phyloP scores from a whole-genome alignment of 1,140 invertebrate genomes.

The Rhagoletis pomonella region DNA sequence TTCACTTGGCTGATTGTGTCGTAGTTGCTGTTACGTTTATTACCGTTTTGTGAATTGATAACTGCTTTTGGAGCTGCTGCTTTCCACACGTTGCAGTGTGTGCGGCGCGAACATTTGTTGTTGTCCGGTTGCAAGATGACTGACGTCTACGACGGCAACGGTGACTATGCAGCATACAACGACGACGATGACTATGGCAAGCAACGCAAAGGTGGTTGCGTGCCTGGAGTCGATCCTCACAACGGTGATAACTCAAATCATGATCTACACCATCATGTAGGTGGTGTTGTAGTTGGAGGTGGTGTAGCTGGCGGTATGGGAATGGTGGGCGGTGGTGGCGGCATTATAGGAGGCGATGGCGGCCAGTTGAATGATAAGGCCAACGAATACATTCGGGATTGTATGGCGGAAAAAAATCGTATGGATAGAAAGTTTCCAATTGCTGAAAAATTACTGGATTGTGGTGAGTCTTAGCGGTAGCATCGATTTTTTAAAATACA shows the following conservation, averaged over 20 bases:
- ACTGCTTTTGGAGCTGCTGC: constrained; percentile 20
- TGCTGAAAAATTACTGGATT: constrained; percentile 82
- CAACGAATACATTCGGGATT: constrained; percentile 84
- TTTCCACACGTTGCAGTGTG: constrained; percentile 32
- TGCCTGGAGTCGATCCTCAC: constrained; percentile 66
- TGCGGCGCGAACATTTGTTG: constrained; percentile 43
- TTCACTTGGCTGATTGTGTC: constrained; percentile 45
- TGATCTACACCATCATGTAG: constrained; percentile 71
- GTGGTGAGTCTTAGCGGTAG: constrained; percentile 76
- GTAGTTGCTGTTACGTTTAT: constrained; percentile 28
- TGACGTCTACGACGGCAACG: constrained; percentile 72
- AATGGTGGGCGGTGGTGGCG: constrained; percentile 60
- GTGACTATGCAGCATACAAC: constrained; percentile 74
- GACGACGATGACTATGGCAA: constrained; percentile 76
- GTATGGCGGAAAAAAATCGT: constrained; percentile 84
- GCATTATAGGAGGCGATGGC: constrained; percentile 57
- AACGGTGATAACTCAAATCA: constrained; percentile 70
- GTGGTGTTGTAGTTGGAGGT: constrained; percentile 57
- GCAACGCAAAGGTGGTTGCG: constrained; percentile 73
- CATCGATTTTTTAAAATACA: neutral
- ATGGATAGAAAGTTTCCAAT: constrained; percentile 83
- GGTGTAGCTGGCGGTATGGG: constrained; percentile 20
- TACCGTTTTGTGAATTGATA: constrained; percentile 45
- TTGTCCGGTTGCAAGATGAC: constrained; percentile 61
- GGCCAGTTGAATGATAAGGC: constrained; percentile 79